Base-by-base conservation (phyloP, 1,140 invertebrate genomes). In the Drosophila mojavensis region DNA sequence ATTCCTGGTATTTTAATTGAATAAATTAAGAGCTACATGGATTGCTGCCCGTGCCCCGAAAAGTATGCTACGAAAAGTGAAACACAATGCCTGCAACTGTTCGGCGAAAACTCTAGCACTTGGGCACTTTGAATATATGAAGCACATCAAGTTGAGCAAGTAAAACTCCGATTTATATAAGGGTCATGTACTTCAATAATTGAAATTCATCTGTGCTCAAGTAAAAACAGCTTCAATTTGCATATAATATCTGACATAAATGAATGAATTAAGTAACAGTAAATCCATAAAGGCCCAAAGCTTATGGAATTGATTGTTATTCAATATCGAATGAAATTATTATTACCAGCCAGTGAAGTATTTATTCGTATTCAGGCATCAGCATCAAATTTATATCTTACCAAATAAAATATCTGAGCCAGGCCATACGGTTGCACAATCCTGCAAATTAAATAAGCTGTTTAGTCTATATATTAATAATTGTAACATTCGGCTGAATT, bases 11-110 rank as follows among this genome's bases (percentile, higher is more conserved):
- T 20, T 36, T 36, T 50, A 50, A 62, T 62, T 62, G 60, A 24
- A 62, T 62, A 62, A 50, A 62, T 62, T 62, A 13, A 50, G 30
- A 36, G 45, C 17, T 24, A 11, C 9, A 39, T 7, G 10, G 17
- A 47, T 11, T 17, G 47, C 33, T 17, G 13, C 6, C 9, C 11
- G 7, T 36, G 47, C 60, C 13, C 60, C n/a, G 1, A 1, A 62
- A 39, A 36, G 30, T 62, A 51, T 62, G 60, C 60, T 50, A 62
- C 30, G 11, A 11, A 51, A 20, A 50, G 36, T 7, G 20, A 11
- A 5, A 26, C 20, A 17, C 60, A 62, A 50, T 24, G n/a, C 15
- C n/a, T 17, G 33, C 10, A 45, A 13, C 6, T 36, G 17, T n/a
- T 48, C 15, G 10, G 58, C 17, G 28, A 20, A 30, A 48, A 15